These are phyloP conservation scores for Drosophila gaucha DNA, from an alignment of 2,888 invertebrate genomes.

Conservation along the genomic window DNA sequence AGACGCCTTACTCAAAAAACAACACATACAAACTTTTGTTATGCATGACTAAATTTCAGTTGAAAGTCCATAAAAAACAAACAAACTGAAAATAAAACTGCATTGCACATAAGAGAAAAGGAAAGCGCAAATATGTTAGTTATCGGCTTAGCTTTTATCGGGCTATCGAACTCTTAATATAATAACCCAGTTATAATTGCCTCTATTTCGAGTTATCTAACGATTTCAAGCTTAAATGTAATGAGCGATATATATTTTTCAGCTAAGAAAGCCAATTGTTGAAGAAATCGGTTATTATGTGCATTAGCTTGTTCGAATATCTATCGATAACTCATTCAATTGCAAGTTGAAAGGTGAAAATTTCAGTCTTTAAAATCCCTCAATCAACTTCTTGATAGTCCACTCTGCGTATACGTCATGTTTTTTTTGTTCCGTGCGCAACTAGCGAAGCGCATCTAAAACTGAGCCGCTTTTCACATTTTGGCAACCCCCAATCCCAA, in stretches of 20 bases:
- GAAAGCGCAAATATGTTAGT: slow-evolving; percentile 9
- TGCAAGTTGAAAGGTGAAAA: neutral
- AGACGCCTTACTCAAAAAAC: slow-evolving; percentile 20
- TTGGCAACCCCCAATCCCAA: neutral
- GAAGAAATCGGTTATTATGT: too few relatives aligned
- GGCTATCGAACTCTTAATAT: neutral
- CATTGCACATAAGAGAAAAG: slow-evolving; percentile 4
- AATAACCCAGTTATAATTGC: neutral
- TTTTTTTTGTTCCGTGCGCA: slow-evolving; percentile 13
- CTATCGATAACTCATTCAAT: neutral
- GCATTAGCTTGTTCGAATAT: too few relatives aligned
- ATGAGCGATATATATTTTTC: neutral
- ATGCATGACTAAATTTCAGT: slow-evolving; percentile 36
- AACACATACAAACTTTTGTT: slow-evolving; percentile 18
- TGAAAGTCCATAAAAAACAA: slow-evolving; percentile 21
- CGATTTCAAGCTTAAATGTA: neutral
- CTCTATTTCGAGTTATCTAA: neutral
- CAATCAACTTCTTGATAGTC: neutral
- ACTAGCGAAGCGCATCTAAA: slow-evolving; percentile 33
- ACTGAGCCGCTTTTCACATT: slow-evolving; percentile 51
- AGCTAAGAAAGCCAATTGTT: too few relatives aligned
- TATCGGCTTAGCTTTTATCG: slow-evolving; percentile 5
- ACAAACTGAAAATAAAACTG: slow-evolving; percentile 1
- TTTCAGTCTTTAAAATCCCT: neutral
- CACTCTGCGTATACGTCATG: slow-evolving; percentile 48